These are phyloP conservation scores for Amphipoea oculea DNA, from an alignment of 2,888 invertebrate genomes.

Conservation along the genomic window DNA sequence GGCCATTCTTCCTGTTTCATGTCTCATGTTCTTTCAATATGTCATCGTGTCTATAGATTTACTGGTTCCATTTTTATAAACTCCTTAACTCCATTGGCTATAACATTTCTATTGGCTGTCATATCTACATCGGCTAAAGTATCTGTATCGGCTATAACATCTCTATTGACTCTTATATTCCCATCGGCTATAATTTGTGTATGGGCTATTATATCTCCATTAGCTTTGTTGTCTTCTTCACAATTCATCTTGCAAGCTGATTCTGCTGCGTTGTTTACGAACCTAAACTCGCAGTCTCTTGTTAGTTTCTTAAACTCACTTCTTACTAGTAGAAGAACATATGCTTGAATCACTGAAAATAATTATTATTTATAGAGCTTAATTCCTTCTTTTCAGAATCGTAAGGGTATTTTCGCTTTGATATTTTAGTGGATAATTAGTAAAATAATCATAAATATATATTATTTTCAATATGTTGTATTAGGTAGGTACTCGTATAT, in stretches of 20 bases:
- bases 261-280: slow-evolving; percentile 47
- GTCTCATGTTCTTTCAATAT: not conserved
- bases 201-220: not conserved
- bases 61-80: not conserved
- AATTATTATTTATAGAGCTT: not conserved
- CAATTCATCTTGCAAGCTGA: slow-evolving; percentile 19
- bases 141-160: not conserved
- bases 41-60: not conserved
- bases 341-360: slow-evolving; percentile 61
- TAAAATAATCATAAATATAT: not conserved
- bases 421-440: not conserved
- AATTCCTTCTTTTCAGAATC: not conserved
- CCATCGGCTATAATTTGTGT: not conserved
- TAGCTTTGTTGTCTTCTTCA: not conserved
- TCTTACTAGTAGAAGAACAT: slow-evolving; percentile 55
- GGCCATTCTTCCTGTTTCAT: not conserved
- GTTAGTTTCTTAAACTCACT: slow-evolving; percentile 57
- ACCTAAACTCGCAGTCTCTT: slow-evolving; percentile 41
- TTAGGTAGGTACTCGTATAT: no score
- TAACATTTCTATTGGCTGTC: no score
- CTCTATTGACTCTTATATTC: no score
- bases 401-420: not conserved
- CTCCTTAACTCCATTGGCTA: not conserved
- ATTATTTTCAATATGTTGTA: not conserved
- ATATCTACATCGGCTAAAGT: not conserved